These are phyloP conservation scores for Lerista edwardsae DNA, from an alignment of 2,797 vertebrate species.

Conservation along the genomic window DNA sequence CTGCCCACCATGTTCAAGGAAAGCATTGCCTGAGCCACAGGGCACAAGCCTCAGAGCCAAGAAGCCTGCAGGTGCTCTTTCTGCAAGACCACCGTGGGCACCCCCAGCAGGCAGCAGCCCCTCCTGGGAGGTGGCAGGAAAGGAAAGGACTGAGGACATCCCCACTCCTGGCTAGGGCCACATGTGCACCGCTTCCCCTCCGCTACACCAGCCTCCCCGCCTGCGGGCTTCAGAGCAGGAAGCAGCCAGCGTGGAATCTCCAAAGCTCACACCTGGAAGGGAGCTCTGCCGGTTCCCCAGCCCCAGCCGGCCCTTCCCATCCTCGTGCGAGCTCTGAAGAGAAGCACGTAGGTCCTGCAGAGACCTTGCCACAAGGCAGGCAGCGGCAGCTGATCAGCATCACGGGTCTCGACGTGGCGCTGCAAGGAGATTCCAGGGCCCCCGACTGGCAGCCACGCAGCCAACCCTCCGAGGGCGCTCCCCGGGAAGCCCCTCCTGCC, in stretches of 20 bases:
- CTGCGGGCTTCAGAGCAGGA: neutral
- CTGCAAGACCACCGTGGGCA: neutral
- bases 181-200: too few species aligned
- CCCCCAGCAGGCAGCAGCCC: too few species aligned
- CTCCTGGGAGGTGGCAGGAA: neutral
- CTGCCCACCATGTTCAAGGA: neutral
- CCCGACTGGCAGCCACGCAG: too few species aligned
- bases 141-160: neutral
- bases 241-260: neutral
- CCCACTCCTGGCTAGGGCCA: too few species aligned
- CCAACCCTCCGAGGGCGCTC: too few species aligned
- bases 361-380: neutral
- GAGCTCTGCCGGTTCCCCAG: neutral
- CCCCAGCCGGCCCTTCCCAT: fast-evolving
- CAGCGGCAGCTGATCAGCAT: fast-evolving
- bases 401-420: neutral
- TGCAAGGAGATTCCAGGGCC: neutral
- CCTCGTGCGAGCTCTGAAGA: too few species aligned
- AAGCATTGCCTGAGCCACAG: neutral
- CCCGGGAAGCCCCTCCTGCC: neutral
- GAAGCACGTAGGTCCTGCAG: neutral
- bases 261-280: fast-evolving
- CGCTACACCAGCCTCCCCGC: too few species aligned
- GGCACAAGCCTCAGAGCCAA: neutral
- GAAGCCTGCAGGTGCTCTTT: too few species aligned